Base-by-base conservation (phyloP, 2,888 invertebrate genomes). In the Mamestra brassicae region DNA sequence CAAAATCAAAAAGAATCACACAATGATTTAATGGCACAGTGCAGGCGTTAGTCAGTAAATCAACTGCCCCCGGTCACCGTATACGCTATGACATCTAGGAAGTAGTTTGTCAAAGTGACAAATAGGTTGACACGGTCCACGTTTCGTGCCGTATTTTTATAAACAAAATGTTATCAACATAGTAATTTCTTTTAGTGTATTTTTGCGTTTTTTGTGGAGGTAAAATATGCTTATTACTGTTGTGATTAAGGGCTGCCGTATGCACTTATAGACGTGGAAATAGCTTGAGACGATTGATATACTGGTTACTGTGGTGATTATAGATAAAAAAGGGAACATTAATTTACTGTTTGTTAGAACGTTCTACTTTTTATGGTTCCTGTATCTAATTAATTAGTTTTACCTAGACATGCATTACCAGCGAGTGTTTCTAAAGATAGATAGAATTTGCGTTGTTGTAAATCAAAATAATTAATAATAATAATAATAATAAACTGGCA, bases 61-160 rank as follows among this genome's bases (percentile, higher is more conserved):
- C 87, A 87, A 85, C 52, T 82, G 73, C 73, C 87, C 85, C 86
- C 83, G 87, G 85, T 86, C 85, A 86, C 83, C 83, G 86, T 83
- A 86, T 86, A 81, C 81, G 81, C 81, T 83, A 71, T 87, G 86
- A 88, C 87, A 82, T 87, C 85, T 88, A 90, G 90, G 90, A 90
- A 90, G 88, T 85, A 74, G 88, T 90, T 84, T 85, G 88, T 90
- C 90, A 90, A 89, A 84, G 89, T 90, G 90, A 90, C 90, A 90
- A 89, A 90, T 90, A 80, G 89, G 81, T 83, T 84, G 84, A 86
- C 83, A 85, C 81, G 83, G 78, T 84, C 84, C 89, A 87, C 85
- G 84, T 86, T 87, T 80, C 86, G 84, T 87, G 85, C 83, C 80
- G 86, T 89, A 88, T 89, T 90, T 90, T 90, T 89, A 85, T 85